These are phyloP conservation scores for Galbula dea DNA, from an alignment of 2,113 vertebrate species.

Conservation along the genomic window DNA sequence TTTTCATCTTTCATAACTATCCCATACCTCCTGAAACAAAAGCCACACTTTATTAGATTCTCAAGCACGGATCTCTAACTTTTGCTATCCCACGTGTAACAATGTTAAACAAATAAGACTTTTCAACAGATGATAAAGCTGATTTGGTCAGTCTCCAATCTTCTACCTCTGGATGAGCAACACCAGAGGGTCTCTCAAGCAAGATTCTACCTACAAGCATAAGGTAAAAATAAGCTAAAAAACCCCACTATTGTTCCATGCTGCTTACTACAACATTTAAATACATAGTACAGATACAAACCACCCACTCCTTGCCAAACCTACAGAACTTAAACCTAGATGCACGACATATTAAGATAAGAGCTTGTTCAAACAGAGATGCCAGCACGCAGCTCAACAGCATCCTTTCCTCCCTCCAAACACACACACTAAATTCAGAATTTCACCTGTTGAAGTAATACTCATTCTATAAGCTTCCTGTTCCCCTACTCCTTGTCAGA, in stretches of 20 bases:
- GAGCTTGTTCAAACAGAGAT: not conserved
- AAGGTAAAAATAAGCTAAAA: not conserved
- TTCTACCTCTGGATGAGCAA: not conserved
- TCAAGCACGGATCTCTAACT: not conserved
- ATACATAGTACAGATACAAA: not conserved
- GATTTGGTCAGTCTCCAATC: not conserved
- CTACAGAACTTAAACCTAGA: fast-evolving
- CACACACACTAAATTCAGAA: fast-evolving
- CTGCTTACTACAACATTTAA: fast-evolving
- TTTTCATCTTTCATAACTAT: not conserved
- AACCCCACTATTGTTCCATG: fast-evolving
- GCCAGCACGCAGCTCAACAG: not conserved
- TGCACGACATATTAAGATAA: fast-evolving
- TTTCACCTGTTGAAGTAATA: fast-evolving
- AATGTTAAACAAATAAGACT: not conserved
- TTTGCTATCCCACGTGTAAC: not conserved
- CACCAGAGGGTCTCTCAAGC: not conserved
- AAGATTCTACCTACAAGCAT: not conserved
- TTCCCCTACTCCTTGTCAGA: fast-evolving
- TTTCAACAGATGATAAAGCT: not conserved
- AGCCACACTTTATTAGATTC: not conserved
- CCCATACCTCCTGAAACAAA: not conserved
- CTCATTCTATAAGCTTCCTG: fast-evolving
- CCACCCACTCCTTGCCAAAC: not conserved
- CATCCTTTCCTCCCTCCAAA: no score